Evolutionary conservation across 1,140 invertebrate species (phyloP).

Genomic region (Trichonephila clavata): DNA sequence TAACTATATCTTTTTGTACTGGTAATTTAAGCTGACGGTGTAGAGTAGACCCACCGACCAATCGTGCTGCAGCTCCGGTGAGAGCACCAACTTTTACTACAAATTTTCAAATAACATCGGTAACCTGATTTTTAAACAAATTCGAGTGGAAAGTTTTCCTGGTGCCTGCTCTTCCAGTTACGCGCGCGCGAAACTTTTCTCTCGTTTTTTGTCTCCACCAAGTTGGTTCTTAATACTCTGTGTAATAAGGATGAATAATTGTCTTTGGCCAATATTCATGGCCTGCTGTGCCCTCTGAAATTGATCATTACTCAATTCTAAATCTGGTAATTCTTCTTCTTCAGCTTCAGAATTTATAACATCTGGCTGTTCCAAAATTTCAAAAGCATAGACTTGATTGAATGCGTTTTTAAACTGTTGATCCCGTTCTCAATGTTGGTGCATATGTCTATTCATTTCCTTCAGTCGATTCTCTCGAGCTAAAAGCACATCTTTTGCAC

Average conservation of each 20-base stretch:
- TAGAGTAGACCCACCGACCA: slow-evolving; percentile 79
- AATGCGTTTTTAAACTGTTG: slow-evolving; percentile 28
- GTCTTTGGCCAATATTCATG: slow-evolving; percentile 76
- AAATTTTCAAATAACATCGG: neutral
- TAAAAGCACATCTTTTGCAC: slow-evolving; percentile 50
- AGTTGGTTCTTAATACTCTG: slow-evolving; percentile 77
- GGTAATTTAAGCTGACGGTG: slow-evolving; percentile 80
- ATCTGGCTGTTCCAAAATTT: slow-evolving; percentile 1
- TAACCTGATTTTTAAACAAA: neutral
- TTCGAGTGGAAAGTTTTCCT: slow-evolving; percentile 79
- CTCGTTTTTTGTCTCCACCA: slow-evolving; percentile 54
- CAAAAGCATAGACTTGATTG: slow-evolving; percentile 30
- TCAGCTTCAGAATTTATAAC: neutral
- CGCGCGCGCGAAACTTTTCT: slow-evolving; percentile 77
- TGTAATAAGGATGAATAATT: slow-evolving; percentile 76
- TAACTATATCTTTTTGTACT: neutral
- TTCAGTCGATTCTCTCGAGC: slow-evolving; percentile 61
- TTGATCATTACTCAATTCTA: slow-evolving; percentile 73
- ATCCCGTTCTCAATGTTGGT: neutral
- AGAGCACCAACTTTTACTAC: slow-evolving; percentile 78
- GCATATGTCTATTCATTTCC: too few relatives aligned
- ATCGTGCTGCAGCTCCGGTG: slow-evolving; percentile 80
- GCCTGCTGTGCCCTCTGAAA: slow-evolving; percentile 69
- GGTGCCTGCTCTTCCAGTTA: slow-evolving; percentile 78
- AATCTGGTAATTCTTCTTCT: neutral